phyloP scores from a whole-genome alignment of 92 coral and sea anemone species.

The Palythoa heliodiscus region DNA sequence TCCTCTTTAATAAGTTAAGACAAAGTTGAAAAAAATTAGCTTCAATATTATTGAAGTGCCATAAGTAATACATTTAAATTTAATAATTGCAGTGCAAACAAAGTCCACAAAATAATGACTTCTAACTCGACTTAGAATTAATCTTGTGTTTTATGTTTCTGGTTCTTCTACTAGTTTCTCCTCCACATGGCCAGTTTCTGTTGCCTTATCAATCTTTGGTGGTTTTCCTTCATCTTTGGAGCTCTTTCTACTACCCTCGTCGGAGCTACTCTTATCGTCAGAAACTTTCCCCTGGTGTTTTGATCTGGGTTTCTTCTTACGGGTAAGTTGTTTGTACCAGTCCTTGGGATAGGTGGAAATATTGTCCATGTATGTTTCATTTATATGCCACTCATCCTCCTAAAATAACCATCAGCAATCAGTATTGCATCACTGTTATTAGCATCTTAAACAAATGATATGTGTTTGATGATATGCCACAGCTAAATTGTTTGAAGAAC shows the following conservation, averaged over 20 bases:
- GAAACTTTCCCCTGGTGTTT: constrained; percentile 41
- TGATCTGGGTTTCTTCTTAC: constrained; percentile 55
- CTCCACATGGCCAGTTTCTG: constrained; percentile 19
- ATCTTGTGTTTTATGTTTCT: constrained; percentile 23
- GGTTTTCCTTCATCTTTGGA: constrained; percentile 42
- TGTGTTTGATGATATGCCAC: too few relatives aligned
- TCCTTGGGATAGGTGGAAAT: constrained; percentile 95
- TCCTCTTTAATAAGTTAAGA: constrained; percentile 27
- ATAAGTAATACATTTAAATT: neutral
- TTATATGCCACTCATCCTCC: constrained; percentile 98
- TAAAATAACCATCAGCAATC: constrained; percentile 26
- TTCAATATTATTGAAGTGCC: constrained; percentile 3
- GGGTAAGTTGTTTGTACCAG: constrained; percentile 90
- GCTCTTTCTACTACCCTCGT: constrained; percentile 22
- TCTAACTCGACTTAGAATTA: neutral
- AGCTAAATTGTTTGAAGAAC: too few relatives aligned
- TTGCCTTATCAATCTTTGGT: constrained; percentile 46
- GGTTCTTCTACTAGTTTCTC: constrained; percentile 25
- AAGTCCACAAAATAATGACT: neutral
- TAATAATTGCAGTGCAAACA: constrained; percentile 8
- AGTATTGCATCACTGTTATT: neutral
- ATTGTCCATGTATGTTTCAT: constrained; percentile 93
- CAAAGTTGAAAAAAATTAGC: neutral
- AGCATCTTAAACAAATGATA: too few relatives aligned
- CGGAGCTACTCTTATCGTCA: constrained; percentile 45